These are phyloP conservation scores for Drosophila merina DNA, from an alignment of 2,888 invertebrate species.

Conservation along the genomic window DNA sequence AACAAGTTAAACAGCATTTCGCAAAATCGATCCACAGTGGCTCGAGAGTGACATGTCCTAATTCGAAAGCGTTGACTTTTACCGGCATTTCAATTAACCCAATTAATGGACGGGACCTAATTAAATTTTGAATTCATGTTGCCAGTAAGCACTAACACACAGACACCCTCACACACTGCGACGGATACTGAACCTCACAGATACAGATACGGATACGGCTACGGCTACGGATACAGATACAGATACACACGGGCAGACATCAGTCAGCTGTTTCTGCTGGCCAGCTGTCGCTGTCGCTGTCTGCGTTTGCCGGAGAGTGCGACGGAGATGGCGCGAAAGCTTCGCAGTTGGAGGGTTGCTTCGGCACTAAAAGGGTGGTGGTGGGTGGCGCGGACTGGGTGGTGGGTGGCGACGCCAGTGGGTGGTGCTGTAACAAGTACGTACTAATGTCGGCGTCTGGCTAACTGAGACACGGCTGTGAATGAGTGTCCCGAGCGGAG, in stretches of 20 bases:
- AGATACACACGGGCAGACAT: slow-evolving; percentile 43
- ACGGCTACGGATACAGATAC: slow-evolving; percentile 5
- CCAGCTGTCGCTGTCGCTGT: slow-evolving; percentile 64
- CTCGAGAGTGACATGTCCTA: slow-evolving; percentile 75
- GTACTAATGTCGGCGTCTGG: slow-evolving; percentile 72
- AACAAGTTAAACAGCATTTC: slow-evolving; percentile 19
- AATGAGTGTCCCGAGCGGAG: slow-evolving; percentile 48
- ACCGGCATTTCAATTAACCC: slow-evolving; percentile 83
- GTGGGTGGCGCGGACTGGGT: background rate
- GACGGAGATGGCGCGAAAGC: slow-evolving; percentile 67
- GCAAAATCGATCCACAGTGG: slow-evolving; percentile 32
- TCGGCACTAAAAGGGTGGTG: background rate
- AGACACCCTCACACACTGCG: slow-evolving; percentile 10
- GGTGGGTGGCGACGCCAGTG: background rate
- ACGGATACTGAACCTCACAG: slow-evolving; percentile 13
- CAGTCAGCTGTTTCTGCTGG: slow-evolving; percentile 72
- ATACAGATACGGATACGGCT: slow-evolving; percentile 5
- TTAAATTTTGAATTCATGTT: slow-evolving; percentile 81
- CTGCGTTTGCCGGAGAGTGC: slow-evolving; percentile 29
- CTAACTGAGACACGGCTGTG: slow-evolving; percentile 67
- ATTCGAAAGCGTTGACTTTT: slow-evolving; percentile 76
- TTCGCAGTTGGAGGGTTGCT: slow-evolving; percentile 42
- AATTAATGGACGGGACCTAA: slow-evolving; percentile 82
- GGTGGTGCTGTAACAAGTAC: slow-evolving; percentile 45
- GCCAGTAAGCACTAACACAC: slow-evolving; percentile 47